These are phyloP conservation scores for Laodelphax striatellus DNA, from an alignment of 1,140 invertebrate genomes.

Conservation along the genomic window DNA sequence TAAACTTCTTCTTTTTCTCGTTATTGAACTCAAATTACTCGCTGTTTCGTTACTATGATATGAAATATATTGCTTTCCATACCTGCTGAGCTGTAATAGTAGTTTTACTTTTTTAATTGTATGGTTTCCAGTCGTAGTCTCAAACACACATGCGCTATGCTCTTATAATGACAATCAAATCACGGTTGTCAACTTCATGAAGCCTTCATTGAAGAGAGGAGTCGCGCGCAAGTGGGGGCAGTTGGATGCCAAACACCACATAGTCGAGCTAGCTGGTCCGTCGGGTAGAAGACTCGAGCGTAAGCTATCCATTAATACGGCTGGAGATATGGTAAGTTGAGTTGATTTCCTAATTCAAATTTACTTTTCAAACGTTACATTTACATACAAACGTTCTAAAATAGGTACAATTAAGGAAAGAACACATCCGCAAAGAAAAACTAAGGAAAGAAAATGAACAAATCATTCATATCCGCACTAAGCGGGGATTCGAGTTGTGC, in stretches of 20 bases:
- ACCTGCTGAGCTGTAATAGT: not conserved
- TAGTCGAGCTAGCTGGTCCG: slow-evolving; percentile 44
- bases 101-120: not conserved
- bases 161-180: slow-evolving; percentile 54
- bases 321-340: slow-evolving; percentile 41
- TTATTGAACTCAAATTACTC: no score
- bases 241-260: slow-evolving; percentile 48
- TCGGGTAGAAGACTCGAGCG: slow-evolving; percentile 50
- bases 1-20: no score
- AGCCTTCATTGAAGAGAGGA: slow-evolving; percentile 37
- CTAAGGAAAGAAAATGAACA: no score
- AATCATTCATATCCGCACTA: no score
- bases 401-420: no score
- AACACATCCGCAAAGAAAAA: no score
- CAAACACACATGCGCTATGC: slow-evolving; percentile 48
- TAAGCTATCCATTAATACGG: slow-evolving; percentile 46
- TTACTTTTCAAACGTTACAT: no score
- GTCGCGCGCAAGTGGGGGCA: slow-evolving; percentile 44
- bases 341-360: no score
- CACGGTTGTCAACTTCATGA: slow-evolving; percentile 49
- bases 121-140: slow-evolving; percentile 43
- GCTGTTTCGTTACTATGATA: no score
- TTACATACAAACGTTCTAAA: no score
- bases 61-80: no score
- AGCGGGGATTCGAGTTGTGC: no score